Base-by-base conservation (phyloP, 2,797 vertebrate genomes). In the Halcyon smyrnensis region DNA sequence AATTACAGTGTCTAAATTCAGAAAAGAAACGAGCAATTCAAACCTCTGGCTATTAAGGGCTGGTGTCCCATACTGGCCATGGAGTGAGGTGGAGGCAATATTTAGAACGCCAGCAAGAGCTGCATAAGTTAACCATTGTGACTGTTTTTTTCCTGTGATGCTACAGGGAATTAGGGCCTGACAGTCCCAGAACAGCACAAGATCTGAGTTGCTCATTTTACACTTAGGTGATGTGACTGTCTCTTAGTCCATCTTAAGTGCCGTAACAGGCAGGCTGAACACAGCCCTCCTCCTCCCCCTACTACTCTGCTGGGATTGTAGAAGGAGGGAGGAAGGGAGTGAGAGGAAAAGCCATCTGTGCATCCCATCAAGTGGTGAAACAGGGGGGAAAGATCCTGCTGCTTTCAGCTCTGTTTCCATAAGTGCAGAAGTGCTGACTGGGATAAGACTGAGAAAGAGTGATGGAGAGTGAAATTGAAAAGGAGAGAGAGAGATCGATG, bases 291-390 rank as follows among this genome's bases (percentile, higher is more conserved):
- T 89, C 32, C 83, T 68, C 63, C 34, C 34, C 13, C 24, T 81
- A 2, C 57, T 48, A 5, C 54, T 88, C 91, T 76, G 41, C 15
- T 91, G 89, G 82, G 89, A 90, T 28, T 54, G 37, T 65, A 27
- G 45, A 39, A 87, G 27, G 43, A 65, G 32, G n/a, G 28, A 94
- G 59, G 53, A 65, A 91, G 34, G 21, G 28, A 53, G 50, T 0
- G 3, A 87, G 76, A 74, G 57, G 27, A 92, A 86, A 84, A 89
- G 30, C 82, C 94, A 92, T 96, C 92, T 96, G 94, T 94, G 92
- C 39, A 93, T 86, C 46, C 1, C 57, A 86, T 90, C 60, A 95
- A 93, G 43, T 76, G 36, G 67, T 73, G 69, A 89, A 95, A 84
- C 6, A 39, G 28, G 8, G 32, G 73, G 59, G 51, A 90, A 73